Conservation (phyloP, 2,113 vertebrate genomes). For the Ceratotherium simum region DNA sequence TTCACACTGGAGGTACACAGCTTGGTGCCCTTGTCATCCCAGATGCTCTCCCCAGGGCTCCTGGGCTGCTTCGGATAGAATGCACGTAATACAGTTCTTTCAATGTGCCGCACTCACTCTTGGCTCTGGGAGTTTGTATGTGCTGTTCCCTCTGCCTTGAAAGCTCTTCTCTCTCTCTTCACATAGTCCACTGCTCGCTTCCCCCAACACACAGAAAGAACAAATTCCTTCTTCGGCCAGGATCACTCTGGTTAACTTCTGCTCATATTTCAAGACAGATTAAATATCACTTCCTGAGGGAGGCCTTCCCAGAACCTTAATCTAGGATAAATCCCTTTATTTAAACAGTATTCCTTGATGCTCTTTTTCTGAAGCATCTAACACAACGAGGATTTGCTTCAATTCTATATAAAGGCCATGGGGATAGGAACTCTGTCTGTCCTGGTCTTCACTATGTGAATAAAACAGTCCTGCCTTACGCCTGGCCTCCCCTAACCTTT, state of each 20-base stretch:
- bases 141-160: background rate
- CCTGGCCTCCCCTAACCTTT: no score
- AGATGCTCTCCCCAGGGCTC: background rate
- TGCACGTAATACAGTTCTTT: background rate
- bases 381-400: background rate
- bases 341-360: background rate
- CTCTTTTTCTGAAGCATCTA: background rate
- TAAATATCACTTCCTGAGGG: background rate
- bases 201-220: background rate
- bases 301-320: background rate
- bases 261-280: background rate
- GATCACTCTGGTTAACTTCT: background rate
- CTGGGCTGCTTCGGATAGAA: background rate
- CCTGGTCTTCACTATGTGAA: background rate
- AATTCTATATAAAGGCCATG: background rate
- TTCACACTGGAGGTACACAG: fast-evolving
- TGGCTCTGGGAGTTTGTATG: no score
- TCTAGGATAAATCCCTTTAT: background rate
- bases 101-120: fast-evolving
- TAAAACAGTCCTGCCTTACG: background rate
- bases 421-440: no score
- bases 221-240: background rate
- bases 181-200: background rate
- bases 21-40: background rate
- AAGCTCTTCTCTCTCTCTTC: background rate